Evolutionary conservation across 2,797 vertebrate species (phyloP).

Genomic region (Gymnothorax javanicus): DNA sequence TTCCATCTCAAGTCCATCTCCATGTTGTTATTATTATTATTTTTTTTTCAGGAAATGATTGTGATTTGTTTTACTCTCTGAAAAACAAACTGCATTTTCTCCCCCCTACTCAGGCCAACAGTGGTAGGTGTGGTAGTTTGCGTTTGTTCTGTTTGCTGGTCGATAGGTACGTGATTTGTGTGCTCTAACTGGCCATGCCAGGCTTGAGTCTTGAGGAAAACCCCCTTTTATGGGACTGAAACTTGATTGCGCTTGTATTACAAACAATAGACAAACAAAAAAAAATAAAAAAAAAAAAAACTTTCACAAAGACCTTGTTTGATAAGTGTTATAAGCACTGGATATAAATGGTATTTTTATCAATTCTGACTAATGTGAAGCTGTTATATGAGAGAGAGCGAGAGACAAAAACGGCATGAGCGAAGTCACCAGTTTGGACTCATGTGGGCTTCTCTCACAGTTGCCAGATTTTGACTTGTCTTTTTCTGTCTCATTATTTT

Average conservation of each 20-base stretch:
- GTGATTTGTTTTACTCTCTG: constrained; percentile 68
- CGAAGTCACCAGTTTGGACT: constrained; percentile 93
- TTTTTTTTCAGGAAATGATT: constrained; percentile 70
- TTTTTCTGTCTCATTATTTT: constrained; percentile 92
- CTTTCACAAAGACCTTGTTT: constrained; percentile 92
- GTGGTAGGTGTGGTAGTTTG: constrained; percentile 82
- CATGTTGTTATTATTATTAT: constrained; percentile 56
- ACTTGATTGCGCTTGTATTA: constrained; percentile 96
- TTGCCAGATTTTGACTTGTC: constrained; percentile 87
- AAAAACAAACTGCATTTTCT: constrained; percentile 73
- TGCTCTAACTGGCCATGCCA: constrained; percentile 86
- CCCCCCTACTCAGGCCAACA: constrained; percentile 77
- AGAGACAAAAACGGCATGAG: constrained; percentile 78
- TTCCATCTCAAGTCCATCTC: constrained; percentile 70
- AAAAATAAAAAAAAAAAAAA: constrained; percentile 64
- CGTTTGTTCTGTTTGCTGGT: constrained; percentile 78
- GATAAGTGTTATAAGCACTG: constrained; percentile 99
- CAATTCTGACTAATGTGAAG: constrained; percentile 99
- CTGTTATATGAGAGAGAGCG: constrained; percentile 80
- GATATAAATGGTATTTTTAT: constrained; percentile 99
- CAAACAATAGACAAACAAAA: constrained; percentile 54
- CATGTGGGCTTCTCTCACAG: constrained; percentile 88
- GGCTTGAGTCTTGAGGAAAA: constrained; percentile 84
- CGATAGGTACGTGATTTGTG: constrained; percentile 79
- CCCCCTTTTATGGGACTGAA: constrained; percentile 93